These are phyloP conservation scores for Anoplius nigerrimus DNA, from an alignment of 2,888 invertebrate species.

Conservation along the genomic window DNA sequence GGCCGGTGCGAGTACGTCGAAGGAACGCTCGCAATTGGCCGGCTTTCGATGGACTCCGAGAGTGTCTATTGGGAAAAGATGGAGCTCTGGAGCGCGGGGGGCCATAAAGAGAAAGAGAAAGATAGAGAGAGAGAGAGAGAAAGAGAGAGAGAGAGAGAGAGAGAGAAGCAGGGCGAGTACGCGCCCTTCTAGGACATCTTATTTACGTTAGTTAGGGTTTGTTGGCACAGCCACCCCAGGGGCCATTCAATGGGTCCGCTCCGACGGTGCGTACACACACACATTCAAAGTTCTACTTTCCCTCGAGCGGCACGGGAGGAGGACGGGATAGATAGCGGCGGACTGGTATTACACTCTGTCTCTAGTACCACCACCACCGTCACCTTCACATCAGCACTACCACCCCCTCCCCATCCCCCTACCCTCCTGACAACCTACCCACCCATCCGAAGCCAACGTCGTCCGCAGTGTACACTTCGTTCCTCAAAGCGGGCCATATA, in stretches of 20 bases:
- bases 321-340: slow-evolving; percentile 7
- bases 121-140: not conserved
- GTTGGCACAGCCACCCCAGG: slow-evolving; percentile 71
- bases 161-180: slow-evolving; percentile 20
- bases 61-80: slow-evolving; percentile 7
- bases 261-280: slow-evolving; percentile 34
- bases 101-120: not conserved
- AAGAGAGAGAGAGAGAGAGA: slow-evolving; percentile 19
- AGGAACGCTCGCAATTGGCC: not conserved
- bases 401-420: slow-evolving; percentile 8
- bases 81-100: not conserved
- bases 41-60: no score
- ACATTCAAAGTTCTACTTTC: slow-evolving; percentile 20
- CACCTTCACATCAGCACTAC: no score
- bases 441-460: slow-evolving; percentile 12
- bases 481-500: slow-evolving; percentile 29
- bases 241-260: slow-evolving; percentile 60
- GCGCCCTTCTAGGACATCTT: slow-evolving; percentile 67
- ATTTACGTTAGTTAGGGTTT: slow-evolving; percentile 75
- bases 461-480: slow-evolving; percentile 15
- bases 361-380: not conserved
- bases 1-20: not conserved
- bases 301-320: slow-evolving; percentile 15
- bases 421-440: slow-evolving; percentile 19
- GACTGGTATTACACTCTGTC: slow-evolving; percentile 5